Evolutionary conservation across 1,140 invertebrate species (phyloP), one percentile per base, ranked within the genome.

Genomic region (Atta texana): DNA sequence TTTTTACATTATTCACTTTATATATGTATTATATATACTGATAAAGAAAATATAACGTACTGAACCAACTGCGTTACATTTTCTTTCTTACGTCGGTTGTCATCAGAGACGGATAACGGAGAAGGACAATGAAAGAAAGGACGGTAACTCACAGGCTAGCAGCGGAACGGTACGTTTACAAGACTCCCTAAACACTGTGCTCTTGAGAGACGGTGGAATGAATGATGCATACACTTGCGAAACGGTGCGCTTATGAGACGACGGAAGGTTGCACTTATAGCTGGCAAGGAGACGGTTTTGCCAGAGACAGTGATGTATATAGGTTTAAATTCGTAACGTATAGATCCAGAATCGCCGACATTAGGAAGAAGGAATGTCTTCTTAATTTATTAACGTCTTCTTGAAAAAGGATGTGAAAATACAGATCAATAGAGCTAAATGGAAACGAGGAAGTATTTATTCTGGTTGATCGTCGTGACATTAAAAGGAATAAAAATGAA

Each of bases 51-150:
- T 4, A 31, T 69, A 69, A 68, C 0, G 6, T 14, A 18, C 1
- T 21, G n/a, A 55, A n/a, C 28, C 28, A 55, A 31, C 31, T 53
- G 49, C 16, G 34, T 82, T 34, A 34, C 31, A 34, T 34, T 34
- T 34, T 34, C 31, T 82, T 74, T 39, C 0, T 39, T 34, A 18
- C 24, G 68, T 8, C 44, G 63, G 87, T 88, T 86, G 88, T 88
- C 77, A 82, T 69, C 72, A 53, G 81, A 75, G 80, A 88, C 69
- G 75, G 51, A 77, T 68, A 53, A 71, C 28, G 16, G 51, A 57
- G 44, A 57, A 72, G 39, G 49, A 85, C 80, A 85, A 80, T 85
- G 69, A 76, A 55, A 61, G 87, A 86, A 53, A 74, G 78, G 69
- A 84, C 34, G 69, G 39, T 39, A 84, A 84, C 69, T 24, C 80